These are phyloP conservation scores for Daphoenositta chrysoptera DNA, from an alignment of 2,113 vertebrate genomes.

Conservation along the genomic window DNA sequence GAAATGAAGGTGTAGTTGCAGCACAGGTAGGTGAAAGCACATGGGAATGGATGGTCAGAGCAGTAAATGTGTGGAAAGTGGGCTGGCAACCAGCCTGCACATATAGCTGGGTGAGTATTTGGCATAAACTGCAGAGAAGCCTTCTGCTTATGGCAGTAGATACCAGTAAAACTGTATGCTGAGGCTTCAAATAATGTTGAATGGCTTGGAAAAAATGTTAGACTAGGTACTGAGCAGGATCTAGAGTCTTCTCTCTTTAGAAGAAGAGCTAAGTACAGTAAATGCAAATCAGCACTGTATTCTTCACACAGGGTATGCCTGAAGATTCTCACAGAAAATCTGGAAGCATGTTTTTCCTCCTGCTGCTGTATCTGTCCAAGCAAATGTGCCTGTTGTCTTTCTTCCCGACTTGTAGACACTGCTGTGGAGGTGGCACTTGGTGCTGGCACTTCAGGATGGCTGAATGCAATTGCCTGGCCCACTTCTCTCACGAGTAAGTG, in stretches of 20 bases:
- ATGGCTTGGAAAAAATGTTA: not conserved
- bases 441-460: not conserved
- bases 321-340: not conserved
- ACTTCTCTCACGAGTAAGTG: not conserved
- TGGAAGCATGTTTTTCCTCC: not conserved
- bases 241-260: not conserved
- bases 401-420: not conserved
- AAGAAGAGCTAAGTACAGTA: not conserved
- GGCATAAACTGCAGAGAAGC: not conserved
- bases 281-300: not conserved
- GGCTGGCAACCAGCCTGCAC: not conserved
- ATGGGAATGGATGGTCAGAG: not conserved
- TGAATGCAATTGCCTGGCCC: not conserved
- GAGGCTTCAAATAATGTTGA: not conserved
- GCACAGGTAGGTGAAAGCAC: not conserved
- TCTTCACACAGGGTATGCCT: not conserved
- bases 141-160: not conserved
- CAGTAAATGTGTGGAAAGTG: not conserved
- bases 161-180: not conserved
- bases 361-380: not conserved
- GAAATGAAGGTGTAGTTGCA: not conserved
- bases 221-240: not conserved
- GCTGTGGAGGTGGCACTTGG: not conserved
- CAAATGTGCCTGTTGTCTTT: not conserved
- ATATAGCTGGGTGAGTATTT: not conserved